phyloP scores from a whole-genome alignment of 2,888 invertebrate species.

The Thyatira batis region DNA sequence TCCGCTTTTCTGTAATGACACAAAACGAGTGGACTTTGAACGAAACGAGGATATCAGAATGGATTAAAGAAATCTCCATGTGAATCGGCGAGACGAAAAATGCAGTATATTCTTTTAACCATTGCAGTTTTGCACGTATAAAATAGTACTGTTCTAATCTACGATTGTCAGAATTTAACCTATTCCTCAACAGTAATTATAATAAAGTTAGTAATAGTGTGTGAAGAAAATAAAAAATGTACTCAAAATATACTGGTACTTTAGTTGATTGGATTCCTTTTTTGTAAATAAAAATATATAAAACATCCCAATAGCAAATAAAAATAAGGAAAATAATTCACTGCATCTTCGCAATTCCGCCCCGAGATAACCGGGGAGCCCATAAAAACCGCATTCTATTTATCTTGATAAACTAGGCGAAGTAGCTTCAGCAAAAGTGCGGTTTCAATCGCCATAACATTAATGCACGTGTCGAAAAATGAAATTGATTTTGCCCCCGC shows the following conservation, averaged over 20 bases:
- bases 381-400: background rate
- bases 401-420: constrained; percentile 2
- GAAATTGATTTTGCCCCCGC: constrained; percentile 77
- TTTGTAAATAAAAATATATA: background rate
- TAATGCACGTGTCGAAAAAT: constrained; percentile 80
- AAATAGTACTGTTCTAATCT: too few relatives aligned
- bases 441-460: constrained; percentile 66
- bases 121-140: constrained; percentile 15
- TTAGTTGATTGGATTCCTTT: too few relatives aligned
- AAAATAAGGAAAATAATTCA: background rate
- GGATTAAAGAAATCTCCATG: constrained; percentile 62
- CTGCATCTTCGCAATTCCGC: background rate
- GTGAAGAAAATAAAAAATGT: too few relatives aligned
- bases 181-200: too few relatives aligned
- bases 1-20: constrained; percentile 71
- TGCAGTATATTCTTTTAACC: constrained; percentile 32
- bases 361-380: background rate
- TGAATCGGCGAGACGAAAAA: constrained; percentile 44
- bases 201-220: too few relatives aligned
- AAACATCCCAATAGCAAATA: background rate
- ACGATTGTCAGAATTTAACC: too few relatives aligned
- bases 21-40: constrained; percentile 72
- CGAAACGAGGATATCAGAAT: constrained; percentile 64
- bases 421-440: constrained; percentile 17
- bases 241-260: too few relatives aligned